A percentile compares a stretch with the other conserved stretches of the same genome.
phyloP scores from a whole-genome alignment of 2,113 vertebrate species.

The Eidolon helvum region DNA sequence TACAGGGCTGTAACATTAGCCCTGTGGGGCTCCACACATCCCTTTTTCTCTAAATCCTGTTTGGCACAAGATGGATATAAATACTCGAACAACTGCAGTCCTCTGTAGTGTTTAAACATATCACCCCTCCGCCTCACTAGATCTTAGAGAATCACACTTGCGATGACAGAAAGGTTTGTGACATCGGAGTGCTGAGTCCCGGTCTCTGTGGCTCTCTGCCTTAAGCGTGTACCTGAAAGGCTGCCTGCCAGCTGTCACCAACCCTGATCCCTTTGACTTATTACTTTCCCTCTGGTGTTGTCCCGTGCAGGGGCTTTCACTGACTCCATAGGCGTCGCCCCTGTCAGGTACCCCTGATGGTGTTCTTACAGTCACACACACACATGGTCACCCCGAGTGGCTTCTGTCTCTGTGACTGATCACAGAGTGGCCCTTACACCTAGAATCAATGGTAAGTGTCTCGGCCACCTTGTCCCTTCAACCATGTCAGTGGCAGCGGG shows the following conservation, averaged over 20 bases:
- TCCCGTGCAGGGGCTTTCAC: not conserved
- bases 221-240: not conserved
- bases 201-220: not conserved
- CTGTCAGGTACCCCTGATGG: not conserved
- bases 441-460: not conserved
- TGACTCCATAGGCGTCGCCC: not conserved
- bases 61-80: not conserved
- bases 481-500: not conserved
- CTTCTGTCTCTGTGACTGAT: not conserved
- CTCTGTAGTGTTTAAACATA: not conserved
- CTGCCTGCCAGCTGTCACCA: not conserved
- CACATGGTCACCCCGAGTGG: not conserved
- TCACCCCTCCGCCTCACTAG: too few species aligned
- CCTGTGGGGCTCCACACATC: not conserved
- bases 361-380: fast-evolving
- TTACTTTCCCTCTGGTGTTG: not conserved
- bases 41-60: not conserved
- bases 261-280: not conserved
- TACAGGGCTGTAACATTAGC: not conserved
- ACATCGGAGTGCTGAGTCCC: not conserved
- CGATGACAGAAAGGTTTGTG: not conserved
- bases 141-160: not conserved
- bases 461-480: not conserved
- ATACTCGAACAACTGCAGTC: not conserved
- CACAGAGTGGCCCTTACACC: not conserved